Evolutionary conservation across 2,888 invertebrate genomes (phyloP), one percentile per base, ranked within the genome.

Genomic region (Polyommatus iphigenia): DNA sequence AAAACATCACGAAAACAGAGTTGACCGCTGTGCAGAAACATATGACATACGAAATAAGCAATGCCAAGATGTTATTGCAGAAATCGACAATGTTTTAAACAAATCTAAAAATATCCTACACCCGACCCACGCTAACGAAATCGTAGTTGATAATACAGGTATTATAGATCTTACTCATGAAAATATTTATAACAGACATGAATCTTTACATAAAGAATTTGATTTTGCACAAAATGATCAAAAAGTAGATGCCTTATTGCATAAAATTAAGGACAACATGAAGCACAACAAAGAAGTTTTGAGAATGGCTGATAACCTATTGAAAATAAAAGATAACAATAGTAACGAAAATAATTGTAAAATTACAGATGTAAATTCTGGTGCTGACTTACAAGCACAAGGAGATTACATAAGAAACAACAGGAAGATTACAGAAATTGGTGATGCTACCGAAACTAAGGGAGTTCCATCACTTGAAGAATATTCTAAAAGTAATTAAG

Each of bases 271-370:
- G 83, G 91, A 89, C 78, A 92, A 91, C 80, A 92, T 93, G 92
- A 93, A 91, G 79, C 91, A 91, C 81, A 94, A 93, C 80, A 87
- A 91, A 82, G 93, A 93, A 78, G 92, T 94, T 5, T 82, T 91
- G 59, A 84, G 87, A 78, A 81, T 92, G 6, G 92, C 93, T 8
- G 89, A 94, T 82, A 93, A 86, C 81, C 83, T 94, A 79, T 81
- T 94, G 8, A 85, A 86, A 80, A 91, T 90, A 81, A 91, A 91
- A 36, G 82, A 78, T 67, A 88, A 83, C 67, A 88, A 85, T 62
- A 90, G 82, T 46, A 82, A 82, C 36, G 79, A 81, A 72, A 78
- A 76, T 57, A 79, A 76, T 80, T 81, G 81, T 84, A 78, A 54
- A 67, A 54, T 50, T 32, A 24, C 36, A 73, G 77, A 73, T 13